phyloP scores from a whole-genome alignment of 2,888 invertebrate genomes.

The Trichopoda pennipes region DNA sequence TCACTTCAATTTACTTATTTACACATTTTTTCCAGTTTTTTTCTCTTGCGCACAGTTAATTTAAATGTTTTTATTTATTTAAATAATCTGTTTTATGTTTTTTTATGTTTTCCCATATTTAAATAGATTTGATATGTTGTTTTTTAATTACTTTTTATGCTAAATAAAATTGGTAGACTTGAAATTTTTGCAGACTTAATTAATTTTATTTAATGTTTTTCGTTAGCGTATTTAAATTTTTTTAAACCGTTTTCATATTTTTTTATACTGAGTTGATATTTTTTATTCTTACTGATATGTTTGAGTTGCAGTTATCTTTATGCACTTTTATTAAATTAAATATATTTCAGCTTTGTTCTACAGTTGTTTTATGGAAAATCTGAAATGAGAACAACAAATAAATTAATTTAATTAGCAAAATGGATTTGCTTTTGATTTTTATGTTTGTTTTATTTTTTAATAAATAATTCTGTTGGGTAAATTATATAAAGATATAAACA shows the following conservation, averaged over 20 bases:
- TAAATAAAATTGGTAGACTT: conserved; percentile 2
- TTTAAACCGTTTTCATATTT: conserved; percentile 12
- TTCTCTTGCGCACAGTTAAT: conserved; percentile 12
- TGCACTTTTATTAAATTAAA: conserved; percentile 36
- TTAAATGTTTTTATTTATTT: conserved; percentile 1
- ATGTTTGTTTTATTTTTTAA: background rate
- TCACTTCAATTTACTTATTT: conserved; percentile 38
- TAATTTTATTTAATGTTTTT: conserved; percentile 34
- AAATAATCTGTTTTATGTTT: background rate
- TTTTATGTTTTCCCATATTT: conserved; percentile 13
- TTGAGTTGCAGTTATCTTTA: conserved; percentile 10
- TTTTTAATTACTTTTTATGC: conserved; percentile 12
- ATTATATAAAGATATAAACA: no score
- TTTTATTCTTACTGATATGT: conserved; percentile 2
- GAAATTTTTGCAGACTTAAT: conserved; percentile 38
- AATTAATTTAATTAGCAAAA: conserved; percentile 38
- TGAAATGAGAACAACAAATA: conserved; percentile 28
- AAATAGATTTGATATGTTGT: conserved; percentile 53
- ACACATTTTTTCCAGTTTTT: conserved; percentile 13
- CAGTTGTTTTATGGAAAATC: background rate
- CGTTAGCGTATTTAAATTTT: background rate
- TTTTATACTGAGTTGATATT: conserved; percentile 15
- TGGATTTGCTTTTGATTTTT: conserved; percentile 17
- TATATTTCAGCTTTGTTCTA: background rate
- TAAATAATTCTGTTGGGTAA: background rate